Percentiles rank a stretch among this genome's conserved stretches.
phyloP scores from a whole-genome alignment of 1,140 invertebrate species.

The Diabrotica virgifera region DNA sequence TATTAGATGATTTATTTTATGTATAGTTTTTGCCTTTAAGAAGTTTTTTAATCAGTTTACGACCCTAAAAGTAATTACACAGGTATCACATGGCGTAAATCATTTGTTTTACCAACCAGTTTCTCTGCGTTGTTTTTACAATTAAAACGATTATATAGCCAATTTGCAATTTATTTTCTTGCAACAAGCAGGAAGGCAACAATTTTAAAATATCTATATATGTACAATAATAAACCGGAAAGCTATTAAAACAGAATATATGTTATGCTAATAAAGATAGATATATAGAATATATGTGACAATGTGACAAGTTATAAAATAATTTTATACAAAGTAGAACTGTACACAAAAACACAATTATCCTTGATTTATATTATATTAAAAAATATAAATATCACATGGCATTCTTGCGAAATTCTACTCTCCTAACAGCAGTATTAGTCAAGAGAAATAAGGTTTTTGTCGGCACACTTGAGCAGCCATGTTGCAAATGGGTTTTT shows the following conservation, averaged over 20 bases:
- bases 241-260: not conserved
- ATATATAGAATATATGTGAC: too few species aligned
- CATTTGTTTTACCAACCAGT: not conserved
- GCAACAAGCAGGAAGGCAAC: not conserved
- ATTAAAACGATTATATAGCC: not conserved
- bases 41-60: not conserved
- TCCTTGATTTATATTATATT: too few species aligned
- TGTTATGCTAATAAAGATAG: too few species aligned
- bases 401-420: too few species aligned
- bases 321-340: not conserved
- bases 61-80: not conserved
- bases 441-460: too few species aligned
- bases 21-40: constrained; percentile 17
- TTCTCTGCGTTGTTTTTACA: not conserved
- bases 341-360: not conserved
- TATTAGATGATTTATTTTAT: constrained; percentile 33
- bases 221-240: not conserved
- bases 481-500: too few species aligned
- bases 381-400: too few species aligned
- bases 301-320: too few species aligned
- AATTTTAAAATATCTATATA: not conserved
- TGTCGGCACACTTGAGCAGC: too few species aligned
- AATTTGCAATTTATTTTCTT: not conserved
- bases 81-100: not conserved
- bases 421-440: too few species aligned